A percentile compares a stretch with the other conserved stretches of the same genome.
Conservation (phyloP, 2,113 vertebrate genomes). For the Fulica atra region DNA sequence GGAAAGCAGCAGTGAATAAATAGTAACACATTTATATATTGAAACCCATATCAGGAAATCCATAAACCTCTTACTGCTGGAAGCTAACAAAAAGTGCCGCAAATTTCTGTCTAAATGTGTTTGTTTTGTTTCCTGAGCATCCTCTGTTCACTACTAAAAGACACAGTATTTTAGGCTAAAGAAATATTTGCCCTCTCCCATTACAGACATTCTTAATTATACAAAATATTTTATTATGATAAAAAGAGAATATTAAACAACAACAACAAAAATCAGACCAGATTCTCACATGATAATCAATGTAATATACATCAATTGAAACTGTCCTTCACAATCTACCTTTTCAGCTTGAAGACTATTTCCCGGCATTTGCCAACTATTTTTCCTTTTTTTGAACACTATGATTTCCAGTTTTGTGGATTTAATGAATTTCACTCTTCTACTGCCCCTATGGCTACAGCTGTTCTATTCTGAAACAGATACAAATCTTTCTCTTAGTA, state of each 20-base stretch:
- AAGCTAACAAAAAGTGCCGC: background rate
- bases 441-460: background rate
- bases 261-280: background rate
- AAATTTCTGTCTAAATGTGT: background rate
- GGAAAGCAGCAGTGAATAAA: background rate
- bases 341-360: background rate
- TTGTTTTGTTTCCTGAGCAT: background rate
- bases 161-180: background rate
- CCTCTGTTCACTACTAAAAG: background rate
- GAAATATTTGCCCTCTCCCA: background rate
- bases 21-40: background rate
- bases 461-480: background rate
- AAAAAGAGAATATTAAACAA: background rate
- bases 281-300: background rate
- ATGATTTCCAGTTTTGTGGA: background rate
- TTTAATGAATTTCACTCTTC: background rate
- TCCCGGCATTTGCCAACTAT: background rate
- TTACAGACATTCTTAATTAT: background rate
- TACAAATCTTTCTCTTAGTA: background rate
- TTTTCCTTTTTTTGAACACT: background rate
- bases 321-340: background rate
- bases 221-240: background rate
- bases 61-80: background rate
- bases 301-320: background rate
- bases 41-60: background rate